phyloP scores from a whole-genome alignment of 2,888 invertebrate genomes.

The Agrilus cyanescens region DNA sequence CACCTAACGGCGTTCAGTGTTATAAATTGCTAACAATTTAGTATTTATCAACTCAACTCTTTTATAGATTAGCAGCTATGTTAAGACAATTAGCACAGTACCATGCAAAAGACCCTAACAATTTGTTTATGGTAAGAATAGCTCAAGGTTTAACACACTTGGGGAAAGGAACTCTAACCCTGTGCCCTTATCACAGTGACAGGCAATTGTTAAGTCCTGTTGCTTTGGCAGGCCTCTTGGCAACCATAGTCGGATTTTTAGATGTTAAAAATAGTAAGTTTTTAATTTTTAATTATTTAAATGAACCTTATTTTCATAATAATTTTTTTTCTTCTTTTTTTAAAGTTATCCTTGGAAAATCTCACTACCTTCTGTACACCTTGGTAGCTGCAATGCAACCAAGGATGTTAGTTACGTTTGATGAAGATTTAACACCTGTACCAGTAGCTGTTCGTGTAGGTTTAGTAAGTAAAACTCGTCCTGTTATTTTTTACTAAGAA shows the following conservation, averaged over 20 bases:
- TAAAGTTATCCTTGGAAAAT: constrained; percentile 78
- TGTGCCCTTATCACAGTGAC: constrained; percentile 95
- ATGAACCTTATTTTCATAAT: too few relatives aligned
- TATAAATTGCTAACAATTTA: too few relatives aligned
- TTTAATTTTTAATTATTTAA: background rate
- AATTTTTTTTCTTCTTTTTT: too few relatives aligned
- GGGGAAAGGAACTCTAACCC: constrained; percentile 95
- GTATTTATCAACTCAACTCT: too few relatives aligned
- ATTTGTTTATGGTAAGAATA: constrained; percentile 93
- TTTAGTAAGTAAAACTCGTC: constrained; percentile 44
- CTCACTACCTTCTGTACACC: constrained; percentile 91
- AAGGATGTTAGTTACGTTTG: constrained; percentile 95
- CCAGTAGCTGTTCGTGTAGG: constrained; percentile 89
- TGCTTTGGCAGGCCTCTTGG: constrained; percentile 88
- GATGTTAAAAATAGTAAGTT: constrained; percentile 91
- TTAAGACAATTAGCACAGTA: constrained; percentile 93
- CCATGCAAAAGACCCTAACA: constrained; percentile 96
- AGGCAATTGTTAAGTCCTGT: constrained; percentile 89
- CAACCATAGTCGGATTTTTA: constrained; percentile 87
- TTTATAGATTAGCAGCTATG: constrained; percentile 84
- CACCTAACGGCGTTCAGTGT: too few relatives aligned
- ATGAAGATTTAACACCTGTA: constrained; percentile 86
- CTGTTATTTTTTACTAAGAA: background rate
- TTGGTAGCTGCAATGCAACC: constrained; percentile 98
- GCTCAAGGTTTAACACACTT: constrained; percentile 96